A percentile compares a stretch with the other conserved stretches of the same genome.
Conservation (phyloP, 2,113 vertebrate species). For the Thinocorus orbignyianus region DNA sequence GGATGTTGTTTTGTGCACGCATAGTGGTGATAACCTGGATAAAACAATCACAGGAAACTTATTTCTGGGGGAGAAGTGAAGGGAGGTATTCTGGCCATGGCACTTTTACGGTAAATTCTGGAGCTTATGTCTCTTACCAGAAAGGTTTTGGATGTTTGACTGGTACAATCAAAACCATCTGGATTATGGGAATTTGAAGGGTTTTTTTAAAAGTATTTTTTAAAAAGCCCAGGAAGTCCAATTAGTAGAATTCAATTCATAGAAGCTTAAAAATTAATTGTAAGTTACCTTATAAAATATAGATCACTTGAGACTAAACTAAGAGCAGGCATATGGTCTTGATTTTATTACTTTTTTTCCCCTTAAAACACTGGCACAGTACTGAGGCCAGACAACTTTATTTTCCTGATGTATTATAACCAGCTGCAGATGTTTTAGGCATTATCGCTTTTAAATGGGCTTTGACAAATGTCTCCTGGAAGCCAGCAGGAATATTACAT, state of each 20-base stretch:
- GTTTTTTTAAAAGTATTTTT: background rate
- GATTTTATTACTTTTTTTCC: background rate
- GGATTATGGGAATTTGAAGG: background rate
- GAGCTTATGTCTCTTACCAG: background rate
- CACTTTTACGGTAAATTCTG: background rate
- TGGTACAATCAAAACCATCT: conserved; percentile 14
- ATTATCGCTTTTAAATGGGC: conserved; percentile 33
- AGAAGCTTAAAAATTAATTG: conserved; percentile 39
- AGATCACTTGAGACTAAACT: conserved; percentile 36
- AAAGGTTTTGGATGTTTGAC: background rate
- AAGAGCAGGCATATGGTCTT: conserved; percentile 29
- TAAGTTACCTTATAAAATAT: conserved; percentile 45
- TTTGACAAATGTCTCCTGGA: conserved; percentile 50
- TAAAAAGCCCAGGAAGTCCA: conserved; percentile 33
- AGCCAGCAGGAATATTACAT: conserved; percentile 30
- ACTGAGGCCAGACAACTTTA: conserved; percentile 11
- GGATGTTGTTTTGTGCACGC: background rate
- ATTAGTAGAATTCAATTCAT: conserved; percentile 48
- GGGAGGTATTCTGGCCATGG: background rate
- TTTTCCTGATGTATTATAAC: conserved; percentile 51
- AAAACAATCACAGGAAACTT: background rate
- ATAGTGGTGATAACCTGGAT: background rate
- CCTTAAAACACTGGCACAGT: background rate
- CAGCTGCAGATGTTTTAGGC: conserved; percentile 56
- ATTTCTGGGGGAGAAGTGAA: background rate